phyloP scores from a whole-genome alignment of 1,140 invertebrate species.

The Amphibalanus amphitrite region DNA sequence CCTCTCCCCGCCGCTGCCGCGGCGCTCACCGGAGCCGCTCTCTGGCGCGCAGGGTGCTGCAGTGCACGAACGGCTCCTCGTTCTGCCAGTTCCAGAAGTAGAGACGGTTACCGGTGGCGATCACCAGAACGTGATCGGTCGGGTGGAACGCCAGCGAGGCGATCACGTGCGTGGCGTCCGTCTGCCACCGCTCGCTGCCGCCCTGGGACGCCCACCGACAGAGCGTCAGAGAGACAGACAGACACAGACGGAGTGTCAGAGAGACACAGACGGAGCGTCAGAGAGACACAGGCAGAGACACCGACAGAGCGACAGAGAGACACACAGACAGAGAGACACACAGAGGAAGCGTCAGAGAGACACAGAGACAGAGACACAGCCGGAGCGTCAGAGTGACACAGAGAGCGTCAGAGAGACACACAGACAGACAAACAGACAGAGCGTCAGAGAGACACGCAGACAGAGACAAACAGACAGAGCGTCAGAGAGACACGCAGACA shows the following conservation, averaged over 20 bases:
- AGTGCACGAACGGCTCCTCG: conserved; percentile 42
- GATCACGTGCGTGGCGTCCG: conserved; percentile 50
- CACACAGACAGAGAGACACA: background rate
- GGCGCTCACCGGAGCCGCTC: conserved; percentile 25
- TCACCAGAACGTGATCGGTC: conserved; percentile 56
- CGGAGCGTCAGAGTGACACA: too few relatives aligned
- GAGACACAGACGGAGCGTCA: conserved; percentile 3
- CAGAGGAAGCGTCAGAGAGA: conserved; percentile 3
- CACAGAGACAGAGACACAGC: too few relatives aligned
- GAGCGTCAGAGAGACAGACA: conserved; percentile 6
- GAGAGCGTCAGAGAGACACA: too few relatives aligned
- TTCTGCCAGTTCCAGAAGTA: conserved; percentile 82
- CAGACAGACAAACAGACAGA: too few relatives aligned
- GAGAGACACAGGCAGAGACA: conserved; percentile 5
- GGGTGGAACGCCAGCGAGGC: conserved; percentile 77
- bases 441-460: too few relatives aligned
- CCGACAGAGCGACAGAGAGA: too few relatives aligned
- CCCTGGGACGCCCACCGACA: conserved; percentile 34
- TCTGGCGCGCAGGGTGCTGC: background rate
- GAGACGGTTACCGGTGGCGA: conserved; percentile 66
- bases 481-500: too few relatives aligned
- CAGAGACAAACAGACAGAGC: conserved; percentile 1
- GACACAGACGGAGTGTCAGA: too few relatives aligned
- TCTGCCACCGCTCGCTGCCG: conserved; percentile 65
- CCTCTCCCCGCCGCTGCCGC: conserved; percentile 56